Evolutionary conservation across 2,888 invertebrate species (phyloP), one percentile per base, ranked within the genome.

Genomic region (Agrotis clavis): DNA sequence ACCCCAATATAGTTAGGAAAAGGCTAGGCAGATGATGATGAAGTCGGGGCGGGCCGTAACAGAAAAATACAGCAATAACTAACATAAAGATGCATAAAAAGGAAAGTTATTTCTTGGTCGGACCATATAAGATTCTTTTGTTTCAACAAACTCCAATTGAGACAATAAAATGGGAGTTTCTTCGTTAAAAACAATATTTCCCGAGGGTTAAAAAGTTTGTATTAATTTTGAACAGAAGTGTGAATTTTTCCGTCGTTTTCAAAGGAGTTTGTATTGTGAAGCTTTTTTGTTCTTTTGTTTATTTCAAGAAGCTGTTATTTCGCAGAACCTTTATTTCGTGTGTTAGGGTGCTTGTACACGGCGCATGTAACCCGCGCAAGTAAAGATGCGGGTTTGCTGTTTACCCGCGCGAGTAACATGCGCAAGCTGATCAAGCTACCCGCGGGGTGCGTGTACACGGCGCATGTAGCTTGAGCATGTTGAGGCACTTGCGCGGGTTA

Each of bases 181-280:
- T 61, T 76, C 51, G 50, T 67, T 54, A 56, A 77, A 54, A 81
- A 65, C 48, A 77, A 56, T 69, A 65, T 77, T 81, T 56, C 81
- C 81, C 77, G 18, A 81, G 71, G 77, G 81, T 65, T 48, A 13
- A 61, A 68, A 77, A 81, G 50, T 67, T 76, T 51, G n/a, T 68
- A 19, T 56, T 64, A 67, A 74, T 68, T 77, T 64, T 41, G 16
- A 51, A 19, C 60, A 25, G 25, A 77, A 61, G 16, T 62, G 59
- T 51, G 64, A 47, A 54, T 60, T 14, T 74, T 59, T 51, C n/a
- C 48, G 59, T 60, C 62, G 25, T 57, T 67, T 80, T 51, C n/a
- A 51, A 74, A 48, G 21, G 18, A 51, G 45, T 48, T 54, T 30
- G n/a, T 21, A 19, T 7, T 6, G 18, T 21, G 35, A 30, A n/a